phyloP scores from a whole-genome alignment of 2,797 vertebrate species.

The Psittacula echo region DNA sequence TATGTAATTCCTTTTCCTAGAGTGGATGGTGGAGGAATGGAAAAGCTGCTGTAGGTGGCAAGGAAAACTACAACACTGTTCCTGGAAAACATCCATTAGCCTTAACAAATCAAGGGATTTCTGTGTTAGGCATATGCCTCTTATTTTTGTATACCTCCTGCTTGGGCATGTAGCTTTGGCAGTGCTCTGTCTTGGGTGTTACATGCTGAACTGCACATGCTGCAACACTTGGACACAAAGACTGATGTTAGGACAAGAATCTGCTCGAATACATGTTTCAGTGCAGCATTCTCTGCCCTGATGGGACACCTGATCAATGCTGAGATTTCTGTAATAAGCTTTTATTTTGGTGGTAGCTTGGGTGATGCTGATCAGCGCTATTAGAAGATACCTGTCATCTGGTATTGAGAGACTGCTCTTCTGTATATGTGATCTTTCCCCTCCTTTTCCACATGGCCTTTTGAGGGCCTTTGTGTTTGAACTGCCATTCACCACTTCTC shows the following conservation, averaged over 20 bases:
- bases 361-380: background rate
- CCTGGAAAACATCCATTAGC: background rate
- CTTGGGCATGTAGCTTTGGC: background rate
- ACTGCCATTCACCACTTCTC: background rate
- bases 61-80: background rate
- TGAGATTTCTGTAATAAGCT: background rate
- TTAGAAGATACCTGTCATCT: background rate
- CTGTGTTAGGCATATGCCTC: background rate
- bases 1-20: background rate
- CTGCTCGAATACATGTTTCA: accelerated
- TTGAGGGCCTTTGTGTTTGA: background rate
- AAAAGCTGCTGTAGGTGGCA: background rate
- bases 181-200: background rate
- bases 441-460: background rate
- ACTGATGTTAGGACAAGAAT: background rate
- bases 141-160: background rate
- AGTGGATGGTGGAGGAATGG: background rate
- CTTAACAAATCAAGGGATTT: background rate
- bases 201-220: background rate
- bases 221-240: background rate
- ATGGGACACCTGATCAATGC: accelerated
- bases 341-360: background rate
- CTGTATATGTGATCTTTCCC: background rate
- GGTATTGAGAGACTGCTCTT: background rate
- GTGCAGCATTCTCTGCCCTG: background rate